Percentiles rank a stretch among this genome's conserved stretches.
These are phyloP conservation scores for Belgica antarctica DNA, from an alignment of 2,888 invertebrate species.

Conservation along the genomic window DNA sequence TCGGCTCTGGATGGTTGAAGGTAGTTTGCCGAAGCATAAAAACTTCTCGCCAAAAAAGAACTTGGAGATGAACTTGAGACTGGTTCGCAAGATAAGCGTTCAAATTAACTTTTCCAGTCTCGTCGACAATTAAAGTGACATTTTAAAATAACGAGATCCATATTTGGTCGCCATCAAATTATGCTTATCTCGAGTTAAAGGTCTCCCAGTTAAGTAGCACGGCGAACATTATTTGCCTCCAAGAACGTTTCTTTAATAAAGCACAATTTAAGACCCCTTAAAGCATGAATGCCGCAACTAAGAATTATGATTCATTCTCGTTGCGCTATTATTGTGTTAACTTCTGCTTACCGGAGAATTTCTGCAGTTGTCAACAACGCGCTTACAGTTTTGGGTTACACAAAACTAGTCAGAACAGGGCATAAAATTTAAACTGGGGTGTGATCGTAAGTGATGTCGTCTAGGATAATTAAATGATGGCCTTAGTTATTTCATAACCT, in stretches of 20 bases:
- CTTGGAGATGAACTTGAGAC: too few relatives aligned
- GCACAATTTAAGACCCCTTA: too few relatives aligned
- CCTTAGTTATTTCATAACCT: too few relatives aligned
- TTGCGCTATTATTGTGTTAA: not conserved
- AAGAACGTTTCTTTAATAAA: not conserved
- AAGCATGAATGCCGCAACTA: not conserved
- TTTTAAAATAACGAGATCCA: too few relatives aligned
- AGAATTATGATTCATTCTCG: conserved; percentile 1
- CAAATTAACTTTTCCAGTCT: not conserved
- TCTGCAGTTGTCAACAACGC: not conserved
- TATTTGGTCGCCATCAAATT: not conserved
- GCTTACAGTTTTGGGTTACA: not conserved
- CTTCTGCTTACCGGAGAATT: not conserved
- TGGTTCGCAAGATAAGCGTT: not conserved
- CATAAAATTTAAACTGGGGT: too few relatives aligned
- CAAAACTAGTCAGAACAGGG: too few relatives aligned
- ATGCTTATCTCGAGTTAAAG: not conserved
- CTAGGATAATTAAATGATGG: too few relatives aligned
- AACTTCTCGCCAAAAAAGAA: not conserved
- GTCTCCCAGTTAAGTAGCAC: not conserved
- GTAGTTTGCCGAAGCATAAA: not conserved
- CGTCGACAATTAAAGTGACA: not conserved
- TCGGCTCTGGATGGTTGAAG: not conserved
- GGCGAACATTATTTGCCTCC: not conserved
- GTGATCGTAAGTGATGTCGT: too few relatives aligned